phyloP scores from a whole-genome alignment of 1,140 invertebrate species.

The Ridgeia piscesae region DNA sequence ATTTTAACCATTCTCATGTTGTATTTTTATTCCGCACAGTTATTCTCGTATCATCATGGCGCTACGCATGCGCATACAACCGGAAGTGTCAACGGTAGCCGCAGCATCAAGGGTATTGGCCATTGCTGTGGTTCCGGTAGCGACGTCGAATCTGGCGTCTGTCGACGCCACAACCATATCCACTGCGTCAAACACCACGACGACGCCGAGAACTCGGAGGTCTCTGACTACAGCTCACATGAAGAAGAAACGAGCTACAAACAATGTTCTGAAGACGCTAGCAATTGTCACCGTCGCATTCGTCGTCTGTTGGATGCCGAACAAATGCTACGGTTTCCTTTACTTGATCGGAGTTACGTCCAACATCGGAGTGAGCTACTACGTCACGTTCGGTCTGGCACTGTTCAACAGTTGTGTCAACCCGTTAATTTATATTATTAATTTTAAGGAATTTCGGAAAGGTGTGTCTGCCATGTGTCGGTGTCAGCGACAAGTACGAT shows the following conservation, averaged over 20 bases:
- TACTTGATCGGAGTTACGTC: background rate
- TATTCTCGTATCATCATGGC: background rate
- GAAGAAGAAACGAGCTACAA: background rate
- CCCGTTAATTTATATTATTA: background rate
- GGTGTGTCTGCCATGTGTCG: background rate
- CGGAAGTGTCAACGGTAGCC: background rate
- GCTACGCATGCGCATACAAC: background rate
- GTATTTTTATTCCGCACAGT: background rate
- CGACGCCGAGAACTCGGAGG: background rate
- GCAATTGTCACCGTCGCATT: background rate
- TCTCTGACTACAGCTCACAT: background rate
- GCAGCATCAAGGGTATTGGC: no score
- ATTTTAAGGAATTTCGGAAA: background rate
- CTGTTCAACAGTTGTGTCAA: background rate
- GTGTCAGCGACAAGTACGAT: background rate
- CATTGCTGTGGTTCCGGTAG: background rate
- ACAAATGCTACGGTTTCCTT: background rate
- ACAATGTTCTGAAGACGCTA: background rate
- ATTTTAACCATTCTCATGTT: no score
- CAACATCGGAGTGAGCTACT: background rate
- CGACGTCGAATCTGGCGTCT: no score
- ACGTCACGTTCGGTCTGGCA: background rate
- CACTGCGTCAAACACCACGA: background rate
- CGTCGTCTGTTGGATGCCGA: constrained; percentile 17
- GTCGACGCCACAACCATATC: background rate